phyloP scores from a whole-genome alignment of 2,888 invertebrate species.

The Piscicola geometra region DNA sequence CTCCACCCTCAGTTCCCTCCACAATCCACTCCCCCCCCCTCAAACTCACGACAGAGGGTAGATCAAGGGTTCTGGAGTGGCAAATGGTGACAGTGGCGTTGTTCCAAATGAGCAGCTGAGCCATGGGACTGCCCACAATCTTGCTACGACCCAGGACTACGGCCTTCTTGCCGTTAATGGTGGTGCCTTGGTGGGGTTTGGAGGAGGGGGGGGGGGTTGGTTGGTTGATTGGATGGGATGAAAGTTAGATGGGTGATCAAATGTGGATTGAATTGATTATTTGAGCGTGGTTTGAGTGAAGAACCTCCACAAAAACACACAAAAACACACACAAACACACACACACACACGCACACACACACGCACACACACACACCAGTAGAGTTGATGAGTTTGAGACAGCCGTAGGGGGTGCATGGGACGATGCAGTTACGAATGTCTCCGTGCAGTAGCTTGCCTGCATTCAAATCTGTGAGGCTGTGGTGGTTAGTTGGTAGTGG shows the following conservation, averaged over 20 bases:
- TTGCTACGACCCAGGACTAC: conserved; percentile 94
- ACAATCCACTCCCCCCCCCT: neutral
- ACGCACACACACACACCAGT: conserved; percentile 52
- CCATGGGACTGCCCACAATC: conserved; percentile 92
- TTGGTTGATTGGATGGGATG: neutral
- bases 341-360: conserved; percentile 46
- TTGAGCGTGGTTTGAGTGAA: too few species aligned
- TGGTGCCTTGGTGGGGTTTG: conserved; percentile 57
- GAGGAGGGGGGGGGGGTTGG: neutral
- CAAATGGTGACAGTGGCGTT: conserved; percentile 94
- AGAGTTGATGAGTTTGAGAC: conserved; percentile 80
- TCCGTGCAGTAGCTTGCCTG: conserved; percentile 83
- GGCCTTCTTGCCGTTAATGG: conserved; percentile 75
- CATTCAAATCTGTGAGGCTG: conserved; percentile 81
- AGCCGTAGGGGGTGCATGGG: conserved; percentile 94
- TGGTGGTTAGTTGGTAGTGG: neutral
- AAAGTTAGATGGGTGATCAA: neutral
- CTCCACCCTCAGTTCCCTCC: neutral
- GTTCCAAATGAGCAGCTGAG: conserved; percentile 90
- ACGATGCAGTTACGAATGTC: conserved; percentile 75
- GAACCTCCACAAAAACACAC: too few species aligned
- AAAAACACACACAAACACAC: conserved; percentile 41
- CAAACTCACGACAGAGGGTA: conserved; percentile 56
- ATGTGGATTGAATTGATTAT: neutral
- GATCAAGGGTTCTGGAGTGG: conserved; percentile 84